A percentile compares a stretch with the other conserved stretches of the same genome.
phyloP scores from a whole-genome alignment of 2,888 invertebrate species.

The Aleiodes testaceus region DNA sequence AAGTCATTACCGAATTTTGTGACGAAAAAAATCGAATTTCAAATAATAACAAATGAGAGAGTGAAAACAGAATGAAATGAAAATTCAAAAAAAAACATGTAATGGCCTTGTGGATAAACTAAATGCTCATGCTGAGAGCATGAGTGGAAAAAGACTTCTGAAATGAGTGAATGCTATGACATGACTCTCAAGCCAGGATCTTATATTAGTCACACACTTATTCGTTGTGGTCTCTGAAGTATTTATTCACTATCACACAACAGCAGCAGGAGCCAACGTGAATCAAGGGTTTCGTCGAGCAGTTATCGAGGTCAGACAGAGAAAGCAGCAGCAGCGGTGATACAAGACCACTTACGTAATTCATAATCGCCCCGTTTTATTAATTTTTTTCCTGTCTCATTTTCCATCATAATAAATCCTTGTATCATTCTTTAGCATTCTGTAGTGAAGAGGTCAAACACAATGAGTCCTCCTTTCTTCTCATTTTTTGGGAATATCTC shows the following conservation, averaged over 20 bases:
- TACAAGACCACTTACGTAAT: slow-evolving; percentile 65
- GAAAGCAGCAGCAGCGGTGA: slow-evolving; percentile 65
- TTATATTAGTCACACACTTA: not conserved
- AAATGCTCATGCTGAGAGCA: slow-evolving; percentile 36
- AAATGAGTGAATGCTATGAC: slow-evolving; percentile 34
- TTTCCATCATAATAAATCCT: slow-evolving; percentile 42
- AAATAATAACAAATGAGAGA: too few species aligned
- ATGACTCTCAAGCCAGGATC: slow-evolving; percentile 22
- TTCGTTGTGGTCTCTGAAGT: slow-evolving; percentile 17
- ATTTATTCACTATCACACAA: slow-evolving; percentile 14
- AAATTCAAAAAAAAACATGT: slow-evolving; percentile 2
- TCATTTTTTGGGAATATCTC: not conserved
- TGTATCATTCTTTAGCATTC: slow-evolving; percentile 20
- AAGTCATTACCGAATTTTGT: too few species aligned
- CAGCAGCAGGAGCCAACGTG: slow-evolving; percentile 38
- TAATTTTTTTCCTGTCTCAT: slow-evolving; percentile 45
- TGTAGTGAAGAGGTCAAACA: slow-evolving; percentile 26
- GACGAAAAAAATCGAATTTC: too few species aligned
- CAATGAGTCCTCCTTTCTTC: not conserved
- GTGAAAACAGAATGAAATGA: too few species aligned
- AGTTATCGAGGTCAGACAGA: slow-evolving; percentile 69
- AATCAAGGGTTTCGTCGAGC: slow-evolving; percentile 59
- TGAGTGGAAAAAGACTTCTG: slow-evolving; percentile 2
- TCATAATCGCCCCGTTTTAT: slow-evolving; percentile 59
- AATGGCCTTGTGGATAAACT: slow-evolving; percentile 19